phyloP scores from a whole-genome alignment of 2,797 vertebrate species.

The Enteromius radiatus region DNA sequence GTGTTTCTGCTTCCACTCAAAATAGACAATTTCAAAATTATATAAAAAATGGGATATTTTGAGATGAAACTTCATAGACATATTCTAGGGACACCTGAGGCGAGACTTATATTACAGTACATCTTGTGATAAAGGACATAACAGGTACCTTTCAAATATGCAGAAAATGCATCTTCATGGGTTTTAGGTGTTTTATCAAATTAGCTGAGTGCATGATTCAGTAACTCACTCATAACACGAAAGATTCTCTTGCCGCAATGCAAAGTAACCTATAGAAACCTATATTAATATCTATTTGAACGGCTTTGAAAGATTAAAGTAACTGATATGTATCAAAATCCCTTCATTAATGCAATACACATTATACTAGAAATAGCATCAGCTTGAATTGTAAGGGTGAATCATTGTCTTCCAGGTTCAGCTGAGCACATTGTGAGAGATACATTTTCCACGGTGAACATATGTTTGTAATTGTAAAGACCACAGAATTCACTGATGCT shows the following conservation, averaged over 20 bases:
- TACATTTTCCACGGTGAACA: conserved; percentile 22
- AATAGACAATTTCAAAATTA: no score
- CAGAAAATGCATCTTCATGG: neutral
- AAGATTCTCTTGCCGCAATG: neutral
- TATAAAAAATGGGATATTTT: no score
- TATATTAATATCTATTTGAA: neutral
- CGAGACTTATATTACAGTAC: no score
- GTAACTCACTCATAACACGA: neutral
- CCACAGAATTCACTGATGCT: conserved; percentile 31
- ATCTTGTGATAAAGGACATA: no score
- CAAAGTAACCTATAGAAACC: neutral
- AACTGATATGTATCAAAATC: neutral
- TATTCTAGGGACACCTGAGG: no score
- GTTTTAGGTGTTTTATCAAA: neutral
- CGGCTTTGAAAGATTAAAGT: neutral
- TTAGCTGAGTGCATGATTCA: neutral
- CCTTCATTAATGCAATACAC: neutral
- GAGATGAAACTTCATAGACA: no score
- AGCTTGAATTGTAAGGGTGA: neutral
- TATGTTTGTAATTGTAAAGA: conserved; percentile 41
- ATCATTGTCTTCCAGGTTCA: conserved; percentile 1
- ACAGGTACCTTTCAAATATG: no score
- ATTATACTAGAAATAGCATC: neutral
- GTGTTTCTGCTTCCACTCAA: no score
- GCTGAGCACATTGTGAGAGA: neutral